Base-by-base conservation (phyloP, 2,888 invertebrate species). In the Poecilus cupreus region DNA sequence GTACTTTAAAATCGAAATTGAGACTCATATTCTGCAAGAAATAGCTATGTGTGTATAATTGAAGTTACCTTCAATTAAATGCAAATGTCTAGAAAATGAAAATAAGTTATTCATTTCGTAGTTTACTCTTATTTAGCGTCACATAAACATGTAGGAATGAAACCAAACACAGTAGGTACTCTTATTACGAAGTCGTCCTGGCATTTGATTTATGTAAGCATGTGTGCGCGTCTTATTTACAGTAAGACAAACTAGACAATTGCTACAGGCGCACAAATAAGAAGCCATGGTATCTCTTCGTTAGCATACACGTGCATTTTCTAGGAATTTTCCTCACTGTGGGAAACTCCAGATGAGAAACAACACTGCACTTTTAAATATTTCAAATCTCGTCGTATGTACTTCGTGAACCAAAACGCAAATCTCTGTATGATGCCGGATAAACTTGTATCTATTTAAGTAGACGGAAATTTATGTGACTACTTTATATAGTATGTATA, bases 211-310 rank as follows among this genome's bases (percentile, higher is more conserved):
- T 46, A 46, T 46, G 13, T 3, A 46, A n/a, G 13, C 46, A 46
- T 46, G 46, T 46, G 10, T n/a, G 46, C n/a, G n/a, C 60, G 26
- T 60, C 24, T 60, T 60, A 60, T 60, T 60, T 60, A 13, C 32
- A 16, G 20, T 20, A 26, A 60, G 13, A 60, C 60, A 60, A 60
- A 60, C 32, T 54, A 54, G 54, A 60, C 60, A 60, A 60, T 60
- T 60, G 60, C 60, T 60, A 26, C 26, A 60, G 11, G 54, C 20
- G 32, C 46, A 46, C 13, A 46, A 46, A 46, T 46, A 46, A 46
- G 13, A 46, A 32, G 32, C 13, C 13, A 13, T 13, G 46, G n/a
- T n/a, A n/a, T 13, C 3, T 46, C 46, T 46, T 46, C 3, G 46
- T 46, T 46, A 46, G 13, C 46, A 46, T 3, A 46, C 46, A 46